Evolutionary conservation across 2,797 vertebrate genomes (phyloP), one percentile per base, ranked within the genome.

Genomic region (Mus caroli): DNA sequence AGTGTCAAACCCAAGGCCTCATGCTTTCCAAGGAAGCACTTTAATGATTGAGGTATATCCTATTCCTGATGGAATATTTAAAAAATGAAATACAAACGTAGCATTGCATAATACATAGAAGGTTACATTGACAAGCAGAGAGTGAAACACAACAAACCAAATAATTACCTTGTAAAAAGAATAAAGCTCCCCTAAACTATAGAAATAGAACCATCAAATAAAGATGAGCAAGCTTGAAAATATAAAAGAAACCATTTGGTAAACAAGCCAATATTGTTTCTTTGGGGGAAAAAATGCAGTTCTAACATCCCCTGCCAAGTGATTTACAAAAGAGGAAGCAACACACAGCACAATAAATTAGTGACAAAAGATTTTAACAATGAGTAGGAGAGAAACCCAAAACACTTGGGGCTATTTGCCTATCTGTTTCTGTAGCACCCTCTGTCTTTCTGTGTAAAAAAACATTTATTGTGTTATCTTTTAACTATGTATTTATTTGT

Each of bases 401-500:
- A 96, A 77, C 43, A 40, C 62, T 90, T 87, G 71, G 19, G 37
- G 15, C 73, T 84, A 64, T 19, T 26, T 54, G 43, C 3, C 37
- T 54, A 56, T 82, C 89, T 37, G 83, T 50, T 92, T 89, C 88
- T 67, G 15, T 84, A 92, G 76, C 64, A 88, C 10, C 50, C 31
- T 84, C 71, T 54, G 20, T 82, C 56, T 76, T 67, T 88, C 77
- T 85, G 58, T 82, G 92, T 92, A 84, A 88, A 93, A 92, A 83
- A 50, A 43, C 50, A 31, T 80, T 82, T 92, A 67, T 73, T 92
- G 28, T 13, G 14, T 26, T 67, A 31, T 86, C 40, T 67, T 95
- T 94, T 97, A 92, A 92, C 76, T 84, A 85, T 50, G 15, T 85
- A 64, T 95, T 84, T 96, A 91, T 94, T 82, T 95, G n/a, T 88